Conservation (phyloP, 2,797 vertebrate species). For the Columba guinea region DNA sequence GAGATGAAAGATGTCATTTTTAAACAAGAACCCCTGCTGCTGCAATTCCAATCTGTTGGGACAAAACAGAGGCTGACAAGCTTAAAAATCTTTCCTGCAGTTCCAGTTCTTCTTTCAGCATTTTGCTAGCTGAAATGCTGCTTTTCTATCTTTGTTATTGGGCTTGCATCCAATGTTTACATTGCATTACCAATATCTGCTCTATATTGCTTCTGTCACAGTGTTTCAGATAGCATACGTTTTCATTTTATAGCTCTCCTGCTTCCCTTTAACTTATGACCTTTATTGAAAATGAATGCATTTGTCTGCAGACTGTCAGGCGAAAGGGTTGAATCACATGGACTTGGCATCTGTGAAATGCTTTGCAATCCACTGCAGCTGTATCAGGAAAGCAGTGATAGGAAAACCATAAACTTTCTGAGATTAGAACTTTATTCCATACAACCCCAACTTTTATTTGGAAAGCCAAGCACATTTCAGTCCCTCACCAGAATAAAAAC, state of each 20-base stretch:
- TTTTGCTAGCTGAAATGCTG: neutral
- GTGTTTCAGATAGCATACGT: neutral
- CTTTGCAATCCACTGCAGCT: neutral
- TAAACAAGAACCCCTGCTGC: conserved; percentile 6
- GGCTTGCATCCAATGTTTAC: conserved; percentile 2
- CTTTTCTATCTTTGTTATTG: neutral
- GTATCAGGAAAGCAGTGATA: neutral
- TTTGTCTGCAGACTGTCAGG: conserved; percentile 28
- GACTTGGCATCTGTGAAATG: neutral
- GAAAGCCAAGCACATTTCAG: neutral
- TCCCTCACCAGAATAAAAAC: neutral
- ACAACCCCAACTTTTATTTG: neutral
- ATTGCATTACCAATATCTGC: neutral
- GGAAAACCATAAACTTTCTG: conserved; percentile 20
- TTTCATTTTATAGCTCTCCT: conserved; percentile 53
- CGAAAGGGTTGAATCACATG: neutral
- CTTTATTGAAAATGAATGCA: conserved; percentile 32
- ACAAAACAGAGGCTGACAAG: conserved; percentile 4
- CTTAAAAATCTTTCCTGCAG: neutral
- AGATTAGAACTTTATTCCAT: conserved; percentile 24
- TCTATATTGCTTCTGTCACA: neutral
- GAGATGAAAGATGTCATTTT: conserved; percentile 51
- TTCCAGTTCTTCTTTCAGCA: neutral
- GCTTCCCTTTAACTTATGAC: conserved; percentile 55
- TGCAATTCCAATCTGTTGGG: neutral